A percentile compares a stretch with the other conserved stretches of the same genome.
These are phyloP conservation scores for Euspilapteryx auroguttella DNA, from an alignment of 2,888 invertebrate species.

Conservation along the genomic window DNA sequence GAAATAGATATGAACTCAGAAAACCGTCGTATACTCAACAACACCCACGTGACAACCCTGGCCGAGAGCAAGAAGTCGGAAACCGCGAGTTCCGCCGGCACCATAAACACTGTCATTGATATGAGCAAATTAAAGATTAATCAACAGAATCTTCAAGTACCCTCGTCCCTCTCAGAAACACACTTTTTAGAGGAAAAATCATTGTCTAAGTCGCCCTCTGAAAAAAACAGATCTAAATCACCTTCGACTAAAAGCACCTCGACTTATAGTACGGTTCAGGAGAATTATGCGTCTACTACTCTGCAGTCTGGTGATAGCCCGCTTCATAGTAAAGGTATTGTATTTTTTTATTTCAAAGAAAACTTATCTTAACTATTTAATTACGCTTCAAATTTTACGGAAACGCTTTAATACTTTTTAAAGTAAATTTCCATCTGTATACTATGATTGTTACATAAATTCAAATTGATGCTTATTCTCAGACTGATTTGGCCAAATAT, in stretches of 20 bases:
- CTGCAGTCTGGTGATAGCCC: conserved; percentile 35
- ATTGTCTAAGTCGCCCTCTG: not conserved
- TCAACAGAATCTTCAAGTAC: not conserved
- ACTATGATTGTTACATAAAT: too few species aligned
- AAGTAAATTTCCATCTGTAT: too few species aligned
- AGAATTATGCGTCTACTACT: conserved; percentile 20
- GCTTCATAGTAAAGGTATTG: conserved; percentile 26
- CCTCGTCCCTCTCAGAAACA: not conserved
- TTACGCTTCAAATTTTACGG: too few species aligned
- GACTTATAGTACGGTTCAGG: conserved; percentile 39
- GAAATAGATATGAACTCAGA: conserved; percentile 29
- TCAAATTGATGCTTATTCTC: too few species aligned
- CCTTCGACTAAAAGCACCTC: conserved; percentile 37
- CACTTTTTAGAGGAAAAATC: too few species aligned
- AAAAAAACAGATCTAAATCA: conserved; percentile 23
- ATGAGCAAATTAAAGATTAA: conserved; percentile 2
- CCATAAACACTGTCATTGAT: conserved; percentile 29
- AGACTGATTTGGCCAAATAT: too few species aligned
- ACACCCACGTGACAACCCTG: conserved; percentile 19
- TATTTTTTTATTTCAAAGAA: too few species aligned
- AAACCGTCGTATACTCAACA: conserved; percentile 15
- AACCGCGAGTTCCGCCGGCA: conserved; percentile 27
- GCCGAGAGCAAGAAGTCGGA: conserved; percentile 26
- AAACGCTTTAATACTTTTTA: too few species aligned
- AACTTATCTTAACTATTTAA: too few species aligned